Evolutionary conservation across 2,888 invertebrate species (phyloP), one percentile per base, ranked within the genome.

Genomic region (Phyllotreta cruciferae): DNA sequence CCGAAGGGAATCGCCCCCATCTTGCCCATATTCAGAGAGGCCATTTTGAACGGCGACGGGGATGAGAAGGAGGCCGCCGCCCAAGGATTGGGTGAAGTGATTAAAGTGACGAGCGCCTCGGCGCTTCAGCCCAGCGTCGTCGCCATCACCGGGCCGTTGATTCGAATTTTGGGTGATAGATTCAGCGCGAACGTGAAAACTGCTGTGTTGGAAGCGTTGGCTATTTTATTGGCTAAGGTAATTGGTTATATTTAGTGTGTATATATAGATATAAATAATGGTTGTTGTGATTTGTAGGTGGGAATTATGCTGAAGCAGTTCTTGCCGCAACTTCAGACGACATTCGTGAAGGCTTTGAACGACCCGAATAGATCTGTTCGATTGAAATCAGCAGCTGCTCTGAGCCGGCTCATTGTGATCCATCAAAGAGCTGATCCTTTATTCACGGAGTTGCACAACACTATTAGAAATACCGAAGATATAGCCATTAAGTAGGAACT

Each of bases 41-140:
- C 97, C 1, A 93, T 99, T 77, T 84, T 99, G 49, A 96, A 95
- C 82, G 98, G 98, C 0, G 85, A 93, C 62, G 95, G 96, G 0
- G 98, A 98, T 70, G 90, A 95, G 78, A 98, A 98, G 80, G 98
- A 98, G 82, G 91, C 91, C 69, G 97, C 98, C 0, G 95, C 98
- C 6, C 90, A 93, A 77, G 96, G 96, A 68, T 83, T 98, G 73
- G 84, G 84, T 4, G 89, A 89, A 79, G 87, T 94, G 10, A 94
- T 96, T 76, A 86, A 85, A 75, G 83, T 93, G 64, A 96, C 97
- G 5, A 93, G 91, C 69, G 88, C 96, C 0, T 86, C 89, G 56
- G 94, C 97, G 4, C 83, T 98, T 61, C 96, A 96, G 80, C 93
- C 97, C 0, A 97, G 97, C 53, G 98, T 98, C 3, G 93, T 98